Evolutionary conservation across 2,797 vertebrate genomes (phyloP).

Genomic region (Melanotaenia trifasciata): DNA sequence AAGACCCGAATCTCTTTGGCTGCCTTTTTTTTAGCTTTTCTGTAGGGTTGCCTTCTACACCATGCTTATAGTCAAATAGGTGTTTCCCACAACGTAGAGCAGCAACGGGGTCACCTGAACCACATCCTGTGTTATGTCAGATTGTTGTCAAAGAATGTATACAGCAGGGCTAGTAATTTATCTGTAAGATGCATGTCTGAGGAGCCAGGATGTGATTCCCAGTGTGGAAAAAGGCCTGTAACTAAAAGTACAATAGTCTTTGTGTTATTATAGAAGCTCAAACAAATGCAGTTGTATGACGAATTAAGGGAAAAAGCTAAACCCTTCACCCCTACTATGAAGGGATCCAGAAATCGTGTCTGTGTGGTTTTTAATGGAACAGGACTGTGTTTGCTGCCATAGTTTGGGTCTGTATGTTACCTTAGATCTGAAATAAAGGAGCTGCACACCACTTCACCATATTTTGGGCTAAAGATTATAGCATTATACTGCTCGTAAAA

Average conservation of each 20-base stretch:
- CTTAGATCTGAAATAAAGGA: neutral
- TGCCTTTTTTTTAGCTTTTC: neutral
- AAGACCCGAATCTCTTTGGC: neutral
- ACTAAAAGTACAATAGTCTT: conserved; percentile 11
- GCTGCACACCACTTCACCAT: neutral
- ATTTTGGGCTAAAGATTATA: neutral
- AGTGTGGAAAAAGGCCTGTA: neutral
- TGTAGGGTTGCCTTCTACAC: conserved; percentile 3
- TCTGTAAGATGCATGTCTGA: neutral
- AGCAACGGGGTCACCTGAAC: conserved; percentile 3
- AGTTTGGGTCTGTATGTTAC: neutral
- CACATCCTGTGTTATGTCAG: neutral
- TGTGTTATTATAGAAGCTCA: neutral
- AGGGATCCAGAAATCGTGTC: neutral
- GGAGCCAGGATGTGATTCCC: neutral
- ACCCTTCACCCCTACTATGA: neutral
- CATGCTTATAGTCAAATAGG: neutral
- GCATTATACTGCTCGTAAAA: neutral
- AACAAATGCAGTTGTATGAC: conserved; percentile 9
- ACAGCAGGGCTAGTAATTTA: neutral
- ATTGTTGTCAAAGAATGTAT: neutral
- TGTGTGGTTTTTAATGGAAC: too few relatives aligned
- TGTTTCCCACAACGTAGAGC: conserved; percentile 7
- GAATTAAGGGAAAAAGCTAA: neutral
- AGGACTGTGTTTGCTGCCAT: neutral